Evolutionary conservation across 2,888 invertebrate genomes (phyloP).

Genomic region (Trachelus tabidus): DNA sequence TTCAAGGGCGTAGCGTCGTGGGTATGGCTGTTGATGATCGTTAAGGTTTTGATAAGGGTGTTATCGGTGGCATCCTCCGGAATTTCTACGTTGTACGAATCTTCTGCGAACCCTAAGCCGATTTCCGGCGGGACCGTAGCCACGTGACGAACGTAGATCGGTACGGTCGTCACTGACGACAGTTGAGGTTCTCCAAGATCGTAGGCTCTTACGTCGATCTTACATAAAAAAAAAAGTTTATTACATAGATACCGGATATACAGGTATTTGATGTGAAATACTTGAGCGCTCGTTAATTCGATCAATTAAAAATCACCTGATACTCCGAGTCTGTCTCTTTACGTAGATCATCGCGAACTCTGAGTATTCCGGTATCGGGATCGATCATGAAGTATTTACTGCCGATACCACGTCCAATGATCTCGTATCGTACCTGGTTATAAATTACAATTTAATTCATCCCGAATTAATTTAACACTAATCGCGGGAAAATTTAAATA

Average conservation of each 20-base stretch:
- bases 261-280: background rate
- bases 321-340: conserved; percentile 90
- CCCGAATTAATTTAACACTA: background rate
- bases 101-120: conserved; percentile 89
- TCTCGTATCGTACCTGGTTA: conserved; percentile 74
- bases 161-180: conserved; percentile 83
- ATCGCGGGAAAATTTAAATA: conserved; percentile 43
- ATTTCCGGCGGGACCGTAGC: conserved; percentile 79
- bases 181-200: conserved; percentile 88
- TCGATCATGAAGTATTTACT: conserved; percentile 89
- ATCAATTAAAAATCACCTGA: conserved; percentile 70
- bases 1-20: conserved; percentile 78
- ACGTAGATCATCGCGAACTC: conserved; percentile 84
- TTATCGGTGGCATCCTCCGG: conserved; percentile 80
- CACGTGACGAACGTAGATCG: conserved; percentile 85
- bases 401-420: conserved; percentile 85
- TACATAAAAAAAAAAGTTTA: conserved; percentile 4
- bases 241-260: background rate
- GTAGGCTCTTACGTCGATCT: conserved; percentile 87
- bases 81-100: conserved; percentile 84
- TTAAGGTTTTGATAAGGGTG: conserved; percentile 76
- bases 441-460: background rate
- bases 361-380: conserved; percentile 82
- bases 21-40: conserved; percentile 79
- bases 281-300: background rate